Percentiles rank a stretch among this genome's conserved stretches.
Conservation (phyloP, 2,797 vertebrate species). For the Myotis planiceps region DNA sequence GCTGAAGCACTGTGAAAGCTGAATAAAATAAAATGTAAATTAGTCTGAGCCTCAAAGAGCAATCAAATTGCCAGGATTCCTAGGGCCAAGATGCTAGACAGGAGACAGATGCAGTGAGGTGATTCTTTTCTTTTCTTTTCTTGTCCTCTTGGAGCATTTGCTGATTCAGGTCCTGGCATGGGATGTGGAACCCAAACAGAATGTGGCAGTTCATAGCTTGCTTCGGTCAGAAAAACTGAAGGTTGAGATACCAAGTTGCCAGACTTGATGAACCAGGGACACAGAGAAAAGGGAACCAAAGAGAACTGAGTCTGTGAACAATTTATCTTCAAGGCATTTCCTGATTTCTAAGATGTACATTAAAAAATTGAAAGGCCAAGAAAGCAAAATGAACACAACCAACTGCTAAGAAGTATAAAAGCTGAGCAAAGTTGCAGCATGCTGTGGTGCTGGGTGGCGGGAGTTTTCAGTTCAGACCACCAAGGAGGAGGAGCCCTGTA, state of each 20-base stretch:
- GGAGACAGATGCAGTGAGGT: background rate
- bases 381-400: conserved; percentile 5
- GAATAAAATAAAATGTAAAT: background rate
- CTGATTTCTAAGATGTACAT: background rate
- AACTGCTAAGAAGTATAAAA: conserved; percentile 22
- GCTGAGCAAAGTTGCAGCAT: background rate
- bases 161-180: background rate
- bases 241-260: background rate
- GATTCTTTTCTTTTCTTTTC: background rate
- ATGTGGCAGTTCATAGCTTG: background rate
- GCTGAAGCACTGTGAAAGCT: background rate
- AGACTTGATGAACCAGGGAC: background rate
- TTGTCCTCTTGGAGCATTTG: background rate
- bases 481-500: background rate
- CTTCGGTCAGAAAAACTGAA: background rate
- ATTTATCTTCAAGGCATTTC: background rate
- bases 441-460: background rate
- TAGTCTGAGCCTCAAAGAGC: background rate
- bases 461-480: background rate
- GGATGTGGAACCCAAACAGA: background rate
- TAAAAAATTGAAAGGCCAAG: background rate
- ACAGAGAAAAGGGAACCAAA: background rate
- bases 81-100: background rate
- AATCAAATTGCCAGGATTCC: background rate
- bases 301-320: background rate